Conservation (phyloP, 2,797 vertebrate genomes). For the Tolypeutes matacus region DNA sequence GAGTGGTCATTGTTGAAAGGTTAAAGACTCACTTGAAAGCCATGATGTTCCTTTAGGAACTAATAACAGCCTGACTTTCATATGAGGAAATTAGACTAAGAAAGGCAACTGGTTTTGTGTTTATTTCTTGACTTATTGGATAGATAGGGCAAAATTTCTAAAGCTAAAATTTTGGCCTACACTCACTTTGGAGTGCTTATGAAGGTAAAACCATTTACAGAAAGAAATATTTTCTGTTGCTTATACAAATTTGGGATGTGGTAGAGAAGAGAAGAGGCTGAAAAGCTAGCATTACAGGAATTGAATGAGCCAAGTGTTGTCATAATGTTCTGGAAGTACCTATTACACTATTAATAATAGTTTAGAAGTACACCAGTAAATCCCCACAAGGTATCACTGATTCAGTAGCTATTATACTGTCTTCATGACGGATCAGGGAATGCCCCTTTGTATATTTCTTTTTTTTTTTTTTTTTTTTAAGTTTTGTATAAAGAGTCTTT, state of each 20-base stretch:
- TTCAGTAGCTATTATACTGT: neutral
- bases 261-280: slow-evolving; percentile 56
- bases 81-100: slow-evolving; percentile 25
- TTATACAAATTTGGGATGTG: slow-evolving; percentile 41
- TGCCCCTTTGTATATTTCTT: neutral
- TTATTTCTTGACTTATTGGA: slow-evolving; percentile 60
- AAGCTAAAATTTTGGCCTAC: slow-evolving; percentile 56
- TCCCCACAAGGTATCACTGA: neutral
- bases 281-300: slow-evolving; percentile 69
- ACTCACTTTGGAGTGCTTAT: slow-evolving; percentile 55
- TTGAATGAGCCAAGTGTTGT: slow-evolving; percentile 59
- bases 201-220: slow-evolving; percentile 57
- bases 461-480: neutral
- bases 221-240: slow-evolving; percentile 69
- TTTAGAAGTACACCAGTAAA: slow-evolving; percentile 19
- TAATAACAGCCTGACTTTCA: neutral
- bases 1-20: neutral
- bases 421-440: neutral
- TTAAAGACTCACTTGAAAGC: neutral
- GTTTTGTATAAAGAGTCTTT: neutral
- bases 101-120: slow-evolving; percentile 15
- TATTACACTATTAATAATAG: slow-evolving; percentile 80
- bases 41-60: neutral
- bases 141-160: slow-evolving; percentile 68
- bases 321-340: slow-evolving; percentile 71